These are phyloP conservation scores for Crocuta crocuta DNA, from an alignment of 2,113 vertebrate species.

Conservation along the genomic window DNA sequence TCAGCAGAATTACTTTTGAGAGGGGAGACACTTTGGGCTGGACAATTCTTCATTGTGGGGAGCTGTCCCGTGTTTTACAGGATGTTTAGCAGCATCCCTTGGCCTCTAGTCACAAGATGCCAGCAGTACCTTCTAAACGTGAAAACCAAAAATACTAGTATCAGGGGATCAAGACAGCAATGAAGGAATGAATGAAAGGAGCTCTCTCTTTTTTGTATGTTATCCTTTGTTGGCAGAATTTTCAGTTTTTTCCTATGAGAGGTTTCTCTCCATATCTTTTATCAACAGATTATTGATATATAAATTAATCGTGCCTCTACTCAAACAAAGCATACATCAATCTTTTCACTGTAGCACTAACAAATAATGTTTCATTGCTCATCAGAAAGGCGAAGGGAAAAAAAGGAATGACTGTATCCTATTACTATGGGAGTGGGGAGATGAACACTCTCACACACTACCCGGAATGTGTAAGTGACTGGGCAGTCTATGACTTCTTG, in stretches of 20 bases:
- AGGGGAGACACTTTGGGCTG: not conserved
- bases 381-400: not conserved
- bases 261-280: not conserved
- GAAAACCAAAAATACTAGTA: not conserved
- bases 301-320: not conserved
- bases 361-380: not conserved
- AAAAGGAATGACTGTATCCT: slow-evolving; percentile 7
- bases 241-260: slow-evolving; percentile 4
- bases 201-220: not conserved
- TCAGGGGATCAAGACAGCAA: not conserved
- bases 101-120: not conserved
- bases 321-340: not conserved
- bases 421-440: not conserved
- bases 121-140: not conserved
- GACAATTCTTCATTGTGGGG: not conserved
- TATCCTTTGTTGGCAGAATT: slow-evolving; percentile 43
- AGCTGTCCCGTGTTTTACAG: not conserved
- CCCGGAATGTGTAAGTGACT: not conserved
- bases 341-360: not conserved
- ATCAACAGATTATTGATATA: not conserved
- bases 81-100: not conserved
- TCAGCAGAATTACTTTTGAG: not conserved
- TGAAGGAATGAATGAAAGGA: not conserved
- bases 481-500: not conserved
- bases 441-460: not conserved